Base-by-base conservation (phyloP, 2,888 invertebrate genomes). In the Nezara viridula region DNA sequence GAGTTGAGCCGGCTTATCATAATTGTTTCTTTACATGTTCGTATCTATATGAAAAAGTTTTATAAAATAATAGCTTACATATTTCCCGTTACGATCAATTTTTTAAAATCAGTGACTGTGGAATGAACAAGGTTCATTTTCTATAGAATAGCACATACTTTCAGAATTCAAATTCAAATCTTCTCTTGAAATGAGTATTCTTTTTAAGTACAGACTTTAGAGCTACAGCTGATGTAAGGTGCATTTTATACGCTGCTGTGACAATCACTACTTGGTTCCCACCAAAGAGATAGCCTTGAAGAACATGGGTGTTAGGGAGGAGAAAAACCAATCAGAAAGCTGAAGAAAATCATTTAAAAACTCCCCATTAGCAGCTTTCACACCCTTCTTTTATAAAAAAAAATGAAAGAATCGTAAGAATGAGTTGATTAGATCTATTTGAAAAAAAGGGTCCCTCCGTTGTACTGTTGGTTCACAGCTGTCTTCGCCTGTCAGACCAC, bases 351-450 rank as follows among this genome's bases (percentile, higher is more conserved):
- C 66, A 73, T 32, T 73, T 73, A 81, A 81, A 81, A 44, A 44
- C 81, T 10, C 81, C 81, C n/a, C 44, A n/a, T 81, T 81, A 47
- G n/a, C 12, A 24, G 5, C 81, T 47, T 81, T 81, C 40, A 81
- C 81, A 81, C 81, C 77, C 44, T 44, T n/a, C 32, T 21, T 19
- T 21, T 37, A 32, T 73, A 73, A 14, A 73, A 81, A 81, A 77
- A 77, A 40, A 81, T 81, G n/a, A 6, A n/a, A 81, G 81, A 24
- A 81, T 40, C 9, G 81, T 81, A n/a, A 81, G 81, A 16, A 81
- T 81, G 44, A 44, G 81, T 81, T 81, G 81, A 81, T 81, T 81
- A 47, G 81, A 81, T 40, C 81, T n/a, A 81, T 81, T 81, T 81
- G 5, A 81, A 81, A 81, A 81, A 81, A 44, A 44, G 81, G 44